Evolutionary conservation across 1,140 invertebrate genomes (phyloP), one percentile per base, ranked within the genome.

Genomic region (Brachionus plicatilis): DNA sequence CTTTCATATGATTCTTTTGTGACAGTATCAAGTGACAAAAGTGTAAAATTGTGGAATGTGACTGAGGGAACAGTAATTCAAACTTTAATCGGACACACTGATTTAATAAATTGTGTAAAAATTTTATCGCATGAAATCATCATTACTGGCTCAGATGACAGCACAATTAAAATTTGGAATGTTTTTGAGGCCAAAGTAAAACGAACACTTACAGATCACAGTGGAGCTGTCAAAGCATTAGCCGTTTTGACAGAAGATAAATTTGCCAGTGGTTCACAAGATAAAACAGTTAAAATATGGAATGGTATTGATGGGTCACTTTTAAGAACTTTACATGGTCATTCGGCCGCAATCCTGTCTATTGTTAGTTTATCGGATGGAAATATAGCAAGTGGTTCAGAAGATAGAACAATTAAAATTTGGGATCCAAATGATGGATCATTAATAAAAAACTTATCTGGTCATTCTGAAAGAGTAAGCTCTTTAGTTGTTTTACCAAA

Each of bases 391-490:
- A 88, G 88, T 53, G 89, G 89, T 80, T 91, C 91, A 7, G 87
- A 87, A 85, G 88, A 87, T 50, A 91, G 90, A 88, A 87, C 91
- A 91, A 90, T 90, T 9, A 86, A 89, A 37, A 78, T 92, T 9
- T 92, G 91, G 90, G 85, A 91, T 79, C 88, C 90, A 86, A 87
- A 79, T n/a, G 84, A 79, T 3, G 89, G 89, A 85, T 86, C 86
- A 37, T 20, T 89, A 29, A 68, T 87, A 12, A 84, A 86, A 12
- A 88, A 87, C 53, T 87, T 92, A 3, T 86, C 86, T 9, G 91
- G 91, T 20, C 92, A 92, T 86, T 87, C 88, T n/a, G 88, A 92
- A 86, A 89, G 90, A 84, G 90, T 92, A 8, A 41, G 9, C 20
- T 45, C 72, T 11, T 8, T 76, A 14, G 37, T 2, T 53, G 12